These are phyloP conservation scores for Drosophila teissieri DNA, from an alignment of 1,140 invertebrate species.

Conservation along the genomic window DNA sequence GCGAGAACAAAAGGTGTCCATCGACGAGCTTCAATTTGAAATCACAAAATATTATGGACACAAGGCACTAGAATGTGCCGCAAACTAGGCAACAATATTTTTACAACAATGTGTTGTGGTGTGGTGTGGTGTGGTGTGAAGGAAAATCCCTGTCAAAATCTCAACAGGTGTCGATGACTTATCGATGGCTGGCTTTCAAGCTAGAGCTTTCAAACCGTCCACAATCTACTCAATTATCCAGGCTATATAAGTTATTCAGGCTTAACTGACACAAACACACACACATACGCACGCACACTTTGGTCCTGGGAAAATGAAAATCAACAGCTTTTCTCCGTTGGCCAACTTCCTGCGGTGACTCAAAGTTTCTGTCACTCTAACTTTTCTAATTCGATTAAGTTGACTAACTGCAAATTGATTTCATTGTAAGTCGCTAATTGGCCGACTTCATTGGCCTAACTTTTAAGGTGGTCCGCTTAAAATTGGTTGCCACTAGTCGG, in stretches of 20 bases:
- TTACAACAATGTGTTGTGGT: not conserved
- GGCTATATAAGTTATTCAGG: conserved; percentile 31
- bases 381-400: conserved; percentile 76
- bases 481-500: not conserved
- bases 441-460: conserved; percentile 47
- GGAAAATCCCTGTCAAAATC: not conserved
- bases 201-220: conserved; percentile 1
- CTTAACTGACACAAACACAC: not conserved
- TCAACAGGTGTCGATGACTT: conserved; percentile 41
- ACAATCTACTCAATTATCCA: conserved; percentile 44
- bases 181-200: conserved; percentile 15
- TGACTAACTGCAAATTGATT: conserved; percentile 75
- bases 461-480: conserved; percentile 31
- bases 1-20: not conserved
- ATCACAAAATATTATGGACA: conserved; percentile 4
- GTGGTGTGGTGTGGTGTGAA: not conserved
- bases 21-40: conserved; percentile 1
- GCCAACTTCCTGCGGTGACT: conserved; percentile 35
- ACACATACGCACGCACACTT: not conserved
- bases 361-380: conserved; percentile 69
- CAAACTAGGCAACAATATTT: conserved; percentile 4
- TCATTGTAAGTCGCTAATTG: conserved; percentile 74
- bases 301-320: conserved; percentile 5
- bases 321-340: conserved; percentile 34
- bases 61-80: not conserved